These are phyloP conservation scores for Crenuchus spilurus DNA, from an alignment of 2,797 vertebrate genomes.

Conservation along the genomic window DNA sequence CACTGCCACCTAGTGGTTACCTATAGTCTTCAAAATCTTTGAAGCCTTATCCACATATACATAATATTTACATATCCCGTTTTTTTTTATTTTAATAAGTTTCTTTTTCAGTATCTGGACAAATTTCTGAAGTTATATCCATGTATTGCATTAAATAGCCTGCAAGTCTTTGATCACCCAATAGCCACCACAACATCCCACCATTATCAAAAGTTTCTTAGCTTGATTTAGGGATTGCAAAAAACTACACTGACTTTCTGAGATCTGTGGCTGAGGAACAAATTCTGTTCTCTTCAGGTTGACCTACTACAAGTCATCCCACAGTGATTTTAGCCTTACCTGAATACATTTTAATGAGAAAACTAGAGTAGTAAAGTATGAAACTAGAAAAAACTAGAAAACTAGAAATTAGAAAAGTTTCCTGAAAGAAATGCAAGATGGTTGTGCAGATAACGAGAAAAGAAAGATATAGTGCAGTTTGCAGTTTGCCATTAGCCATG, in stretches of 20 bases:
- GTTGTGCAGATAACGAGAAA: no score
- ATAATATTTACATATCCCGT: no score
- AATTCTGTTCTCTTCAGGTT: background rate
- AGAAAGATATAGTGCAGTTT: no score
- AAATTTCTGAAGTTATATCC: background rate
- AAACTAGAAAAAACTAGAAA: no score
- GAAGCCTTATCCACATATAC: no score
- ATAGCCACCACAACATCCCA: background rate
- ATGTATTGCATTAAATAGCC: background rate
- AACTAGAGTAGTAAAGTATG: no score
- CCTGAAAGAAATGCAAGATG: no score
- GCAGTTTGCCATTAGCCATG: no score
- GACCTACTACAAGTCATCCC: background rate
- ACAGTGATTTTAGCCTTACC: background rate
- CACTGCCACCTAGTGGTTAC: slow-evolving; percentile 32
- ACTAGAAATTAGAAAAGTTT: no score
- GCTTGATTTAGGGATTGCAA: background rate
- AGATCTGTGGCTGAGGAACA: background rate
- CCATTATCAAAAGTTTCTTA: background rate
- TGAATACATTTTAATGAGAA: background rate
- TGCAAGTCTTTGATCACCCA: background rate
- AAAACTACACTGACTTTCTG: background rate
- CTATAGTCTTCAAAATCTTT: no score
- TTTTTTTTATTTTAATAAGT: no score
- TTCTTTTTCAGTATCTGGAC: background rate